A percentile compares a stretch with the other conserved stretches of the same genome.
Conservation (phyloP, 2,888 invertebrate genomes). For the Spatulosminthurus flaviceps region DNA sequence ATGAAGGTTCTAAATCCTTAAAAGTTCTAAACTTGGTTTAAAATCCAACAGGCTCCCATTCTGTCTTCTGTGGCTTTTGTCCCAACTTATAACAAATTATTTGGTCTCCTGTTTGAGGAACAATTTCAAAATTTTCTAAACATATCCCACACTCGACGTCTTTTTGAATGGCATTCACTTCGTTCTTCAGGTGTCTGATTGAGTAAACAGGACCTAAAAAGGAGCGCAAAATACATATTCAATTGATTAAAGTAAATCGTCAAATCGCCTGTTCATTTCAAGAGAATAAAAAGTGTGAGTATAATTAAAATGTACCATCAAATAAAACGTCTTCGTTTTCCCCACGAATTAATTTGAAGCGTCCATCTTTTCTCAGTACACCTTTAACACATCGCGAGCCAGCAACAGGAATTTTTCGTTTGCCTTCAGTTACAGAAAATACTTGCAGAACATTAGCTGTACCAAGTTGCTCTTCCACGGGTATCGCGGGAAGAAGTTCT, state of each 20-base stretch:
- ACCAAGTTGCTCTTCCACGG: conserved; percentile 82
- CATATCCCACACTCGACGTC: conserved; percentile 90
- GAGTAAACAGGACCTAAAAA: conserved; percentile 75
- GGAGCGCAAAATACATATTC: too few relatives aligned
- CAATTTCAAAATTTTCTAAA: conserved; percentile 73
- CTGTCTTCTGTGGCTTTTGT: conserved; percentile 73
- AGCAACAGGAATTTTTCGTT: conserved; percentile 83
- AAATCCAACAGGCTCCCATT: conserved; percentile 86
- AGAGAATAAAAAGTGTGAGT: too few relatives aligned
- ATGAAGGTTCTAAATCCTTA: too few relatives aligned
- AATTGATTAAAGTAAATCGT: too few relatives aligned
- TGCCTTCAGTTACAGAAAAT: conserved; percentile 82
- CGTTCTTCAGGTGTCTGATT: conserved; percentile 88
- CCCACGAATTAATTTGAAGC: conserved; percentile 73
- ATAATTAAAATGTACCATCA: conserved; percentile 50
- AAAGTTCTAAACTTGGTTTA: conserved; percentile 67
- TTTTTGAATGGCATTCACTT: conserved; percentile 82
- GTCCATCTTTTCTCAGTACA: conserved; percentile 73
- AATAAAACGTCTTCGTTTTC: conserved; percentile 49
- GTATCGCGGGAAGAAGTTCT: conserved; percentile 74
- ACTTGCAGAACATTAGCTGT: conserved; percentile 86
- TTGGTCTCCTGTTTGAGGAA: conserved; percentile 79
- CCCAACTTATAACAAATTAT: conserved; percentile 79
- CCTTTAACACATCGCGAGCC: conserved; percentile 89
- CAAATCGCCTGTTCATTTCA: too few relatives aligned